Base-by-base conservation (phyloP, 2,113 vertebrate species). In the Aramus guarauna region DNA sequence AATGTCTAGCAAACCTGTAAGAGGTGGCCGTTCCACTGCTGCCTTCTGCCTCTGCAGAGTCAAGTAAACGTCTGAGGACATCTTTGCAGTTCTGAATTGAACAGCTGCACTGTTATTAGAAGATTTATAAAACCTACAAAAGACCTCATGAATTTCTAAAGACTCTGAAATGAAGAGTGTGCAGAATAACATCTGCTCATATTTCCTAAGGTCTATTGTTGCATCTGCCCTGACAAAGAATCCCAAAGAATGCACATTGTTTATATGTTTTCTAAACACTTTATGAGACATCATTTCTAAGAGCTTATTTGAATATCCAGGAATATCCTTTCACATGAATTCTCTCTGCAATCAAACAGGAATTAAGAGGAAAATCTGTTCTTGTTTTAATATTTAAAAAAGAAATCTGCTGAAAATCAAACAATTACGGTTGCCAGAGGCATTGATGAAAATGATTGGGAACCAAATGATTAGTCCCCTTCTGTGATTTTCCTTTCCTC, bases 131-230 rank as follows among this genome's bases (percentile, higher is more conserved):
- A 93, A 80, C 87, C 85, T 92, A 96, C 87, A 92, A 94, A 97
- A 88, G 84, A 36, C 62, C 89, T 97, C 95, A 94, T 96, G 95
- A 97, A 96, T 97, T 97, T 97, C 94, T 93, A 95, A 96, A 98
- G 72, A 47, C 59, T 94, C 64, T 76, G 88, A 96, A 97, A 82
- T 86, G 91, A 94, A 67, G 72, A 95, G 71, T 63, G 90, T 97
- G 91, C 94, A 91, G 92, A 96, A 80, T 91, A 95, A 96, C 96
- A 97, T 96, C 95, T 97, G 96, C 88, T 96, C 72, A 4, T 85
- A 62, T 92, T 97, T 96, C 84, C 94, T 87, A 52, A 77, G 62
- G 58, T 85, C 94, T 82, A 74, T 89, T 97, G 94, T 97, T 96
- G 81, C 86, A 90, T 97, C 94, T 92, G 86, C 53, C 94, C 55